Conservation (phyloP, 2,113 vertebrate genomes). For the Bubo bubo region DNA sequence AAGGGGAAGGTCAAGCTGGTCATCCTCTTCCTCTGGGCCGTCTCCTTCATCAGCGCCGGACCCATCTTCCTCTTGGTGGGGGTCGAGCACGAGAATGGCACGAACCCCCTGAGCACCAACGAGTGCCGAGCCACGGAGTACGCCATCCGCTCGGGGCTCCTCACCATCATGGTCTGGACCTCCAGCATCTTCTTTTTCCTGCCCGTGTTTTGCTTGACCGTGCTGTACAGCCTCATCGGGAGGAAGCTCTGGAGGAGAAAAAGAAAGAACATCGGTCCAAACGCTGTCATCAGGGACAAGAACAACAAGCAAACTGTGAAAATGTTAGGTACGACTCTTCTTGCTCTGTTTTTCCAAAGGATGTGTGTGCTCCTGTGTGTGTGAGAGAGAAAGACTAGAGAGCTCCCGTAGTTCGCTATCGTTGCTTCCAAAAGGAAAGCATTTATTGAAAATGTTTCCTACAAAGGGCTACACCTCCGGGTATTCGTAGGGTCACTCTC, state of each 20-base stretch:
- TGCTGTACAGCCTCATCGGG: constrained; percentile 95
- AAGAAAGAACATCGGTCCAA: constrained; percentile 80
- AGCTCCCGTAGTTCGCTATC: neutral
- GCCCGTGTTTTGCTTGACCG: constrained; percentile 93
- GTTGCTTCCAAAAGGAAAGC: neutral
- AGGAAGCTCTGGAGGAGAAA: constrained; percentile 90
- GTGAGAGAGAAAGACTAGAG: neutral
- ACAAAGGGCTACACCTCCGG: neutral
- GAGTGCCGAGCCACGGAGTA: constrained; percentile 94
- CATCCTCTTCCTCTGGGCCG: constrained; percentile 89
- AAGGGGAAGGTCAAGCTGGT: constrained; percentile 89
- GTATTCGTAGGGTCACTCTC: neutral
- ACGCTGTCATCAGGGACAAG: constrained; percentile 85
- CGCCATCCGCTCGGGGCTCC: constrained; percentile 90
- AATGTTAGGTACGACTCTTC: constrained; percentile 88
- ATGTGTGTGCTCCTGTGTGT: neutral
- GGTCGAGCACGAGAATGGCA: constrained; percentile 87
- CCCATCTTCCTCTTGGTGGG: constrained; percentile 95
- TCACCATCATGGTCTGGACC: constrained; percentile 94
- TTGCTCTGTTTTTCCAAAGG: neutral
- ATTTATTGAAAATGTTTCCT: neutral
- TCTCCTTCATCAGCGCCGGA: constrained; percentile 88
- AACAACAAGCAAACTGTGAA: constrained; percentile 94
- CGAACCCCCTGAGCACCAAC: constrained; percentile 82
- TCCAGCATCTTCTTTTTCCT: constrained; percentile 95